Evolutionary conservation across 1,140 invertebrate genomes (phyloP).

Genomic region (Calephelis virginiensis): DNA sequence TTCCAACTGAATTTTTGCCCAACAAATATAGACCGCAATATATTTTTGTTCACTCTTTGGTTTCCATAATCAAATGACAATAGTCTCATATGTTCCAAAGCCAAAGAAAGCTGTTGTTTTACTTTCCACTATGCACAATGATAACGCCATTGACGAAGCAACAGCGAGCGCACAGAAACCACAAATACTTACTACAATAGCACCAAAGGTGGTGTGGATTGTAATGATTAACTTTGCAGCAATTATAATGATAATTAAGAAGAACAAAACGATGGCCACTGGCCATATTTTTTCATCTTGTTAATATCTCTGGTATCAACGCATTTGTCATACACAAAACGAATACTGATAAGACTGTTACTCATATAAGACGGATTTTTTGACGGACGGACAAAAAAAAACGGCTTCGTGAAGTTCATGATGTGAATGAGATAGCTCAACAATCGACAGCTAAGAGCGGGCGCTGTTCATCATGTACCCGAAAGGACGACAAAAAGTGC

Average conservation of each 20-base stretch:
- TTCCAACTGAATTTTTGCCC: conserved; percentile 36
- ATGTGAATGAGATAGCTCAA: conserved; percentile 17
- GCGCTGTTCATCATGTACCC: conserved; percentile 24
- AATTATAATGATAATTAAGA: conserved; percentile 44
- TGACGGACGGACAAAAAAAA: conserved; percentile 28
- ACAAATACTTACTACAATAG: conserved; percentile 48
- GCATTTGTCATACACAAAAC: conserved; percentile 10
- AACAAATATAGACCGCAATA: conserved; percentile 27
- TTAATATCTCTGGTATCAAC: conserved; percentile 20
- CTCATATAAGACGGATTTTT: conserved; percentile 27
- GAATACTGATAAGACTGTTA: conserved; percentile 23
- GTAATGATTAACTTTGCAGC: conserved; percentile 41
- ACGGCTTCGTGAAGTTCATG: conserved; percentile 25
- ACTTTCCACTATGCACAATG: conserved; percentile 44
- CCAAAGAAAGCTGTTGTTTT: conserved; percentile 39
- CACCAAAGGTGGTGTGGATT: conserved; percentile 49
- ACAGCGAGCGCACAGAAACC: conserved; percentile 30
- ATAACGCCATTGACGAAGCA: conserved; percentile 35
- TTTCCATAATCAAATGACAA: conserved; percentile 38
- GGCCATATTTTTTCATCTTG: conserved; percentile 40
- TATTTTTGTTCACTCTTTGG: conserved; percentile 35
- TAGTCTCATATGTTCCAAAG: conserved; percentile 48
- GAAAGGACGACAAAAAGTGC: conserved; percentile 29
- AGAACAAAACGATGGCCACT: conserved; percentile 47
- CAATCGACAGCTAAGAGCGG: conserved; percentile 26